Evolutionary conservation across 2,888 invertebrate species (phyloP), one percentile per base, ranked within the genome.

Genomic region (Dugesia japonica): DNA sequence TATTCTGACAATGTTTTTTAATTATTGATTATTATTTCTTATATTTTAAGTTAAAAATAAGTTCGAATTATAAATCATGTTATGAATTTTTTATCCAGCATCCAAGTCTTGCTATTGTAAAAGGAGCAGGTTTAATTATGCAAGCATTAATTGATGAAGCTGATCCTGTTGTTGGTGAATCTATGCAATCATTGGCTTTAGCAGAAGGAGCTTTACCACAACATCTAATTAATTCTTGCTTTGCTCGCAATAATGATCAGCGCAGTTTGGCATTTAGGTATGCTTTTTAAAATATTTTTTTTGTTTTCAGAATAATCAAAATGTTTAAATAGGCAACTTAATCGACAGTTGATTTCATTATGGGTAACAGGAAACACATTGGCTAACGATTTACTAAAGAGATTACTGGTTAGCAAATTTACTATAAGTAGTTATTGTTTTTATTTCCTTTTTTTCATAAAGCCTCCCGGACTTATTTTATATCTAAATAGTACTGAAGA

Each of bases 111-210:
- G 95, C 98, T 0, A 92, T 98, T 79, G 92, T 98, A 0, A 97
- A 98, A 86, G 97, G 97, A 42, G 97, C 97, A 0, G 97, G 98
- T 0, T 87, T 98, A 76, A 92, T 98, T 73, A 91, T 97, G 90
- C 89, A 95, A 79, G 97, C 98, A 26, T 88, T 98, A 28, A 94
- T 98, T 76, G 98, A 98, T 83, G 85, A 85, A 78, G 78, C 79
- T 71, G 23, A 56, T 33, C 26, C 27, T 9, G 27, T 31, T 15
- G 17, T 77, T 76, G 92, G 94, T 0, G 89, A 90, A 31, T 89
- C 91, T 82, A 95, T 97, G 94, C 97, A 95, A 86, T 90, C 92
- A 74, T 86, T 98, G 79, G 94, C 98, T 0, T 86, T 99, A 75
- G 92, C 92, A 0, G 97, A 99, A 86, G 97, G 95, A 0, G 95